Conservation (phyloP, 2,113 vertebrate species). For the Brevimyrus niger region DNA sequence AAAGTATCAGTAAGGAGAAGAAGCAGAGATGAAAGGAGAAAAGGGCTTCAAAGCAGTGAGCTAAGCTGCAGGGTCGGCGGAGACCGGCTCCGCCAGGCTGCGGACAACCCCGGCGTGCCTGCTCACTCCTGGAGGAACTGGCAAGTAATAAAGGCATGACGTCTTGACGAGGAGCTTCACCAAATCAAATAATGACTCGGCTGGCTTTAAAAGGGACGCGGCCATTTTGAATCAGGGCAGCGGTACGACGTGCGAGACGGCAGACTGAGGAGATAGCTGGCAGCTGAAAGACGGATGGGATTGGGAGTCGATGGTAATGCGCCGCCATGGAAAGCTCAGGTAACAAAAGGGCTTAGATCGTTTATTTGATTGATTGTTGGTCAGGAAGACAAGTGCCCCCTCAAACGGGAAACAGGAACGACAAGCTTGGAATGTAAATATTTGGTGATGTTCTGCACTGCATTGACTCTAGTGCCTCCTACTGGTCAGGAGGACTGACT, state of each 20-base stretch:
- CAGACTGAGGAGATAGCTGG: neutral
- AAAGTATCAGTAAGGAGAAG: neutral
- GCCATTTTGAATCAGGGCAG: neutral
- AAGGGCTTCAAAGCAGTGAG: neutral
- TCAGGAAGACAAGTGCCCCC: neutral
- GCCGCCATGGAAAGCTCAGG: neutral
- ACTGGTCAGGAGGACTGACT: neutral
- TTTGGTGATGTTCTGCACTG: neutral
- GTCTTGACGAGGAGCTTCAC: neutral
- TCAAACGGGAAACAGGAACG: neutral
- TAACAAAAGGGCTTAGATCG: neutral
- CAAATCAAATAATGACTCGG: constrained; percentile 5
- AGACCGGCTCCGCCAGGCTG: neutral
- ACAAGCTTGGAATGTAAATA: neutral
- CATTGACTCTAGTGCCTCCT: neutral
- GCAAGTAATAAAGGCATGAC: neutral
- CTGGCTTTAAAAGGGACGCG: neutral
- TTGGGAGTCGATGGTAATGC: neutral
- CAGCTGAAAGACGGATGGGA: neutral
- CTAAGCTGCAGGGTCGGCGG: neutral
- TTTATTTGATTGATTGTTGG: constrained; percentile 4
- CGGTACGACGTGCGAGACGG: neutral
- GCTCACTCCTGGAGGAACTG: neutral
- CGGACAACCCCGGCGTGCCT: neutral
- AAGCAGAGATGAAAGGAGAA: neutral